Base-by-base conservation (phyloP, 2,797 vertebrate species). In the Crocidura indochinensis region DNA sequence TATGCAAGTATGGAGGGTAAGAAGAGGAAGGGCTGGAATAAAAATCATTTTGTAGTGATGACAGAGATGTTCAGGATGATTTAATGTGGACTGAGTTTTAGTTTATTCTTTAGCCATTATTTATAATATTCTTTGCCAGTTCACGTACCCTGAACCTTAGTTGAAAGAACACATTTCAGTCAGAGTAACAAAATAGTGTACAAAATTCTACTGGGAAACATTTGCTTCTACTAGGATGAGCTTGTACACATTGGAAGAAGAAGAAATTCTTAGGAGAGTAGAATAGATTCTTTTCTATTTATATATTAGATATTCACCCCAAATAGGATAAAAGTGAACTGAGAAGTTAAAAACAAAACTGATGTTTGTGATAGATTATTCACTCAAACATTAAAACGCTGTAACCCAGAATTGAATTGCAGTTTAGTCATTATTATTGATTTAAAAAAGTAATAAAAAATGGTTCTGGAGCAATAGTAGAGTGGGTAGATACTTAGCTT, bases 71-170 rank as follows among this genome's bases (percentile, higher is more conserved):
- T 98, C 97, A 97, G 96, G 95, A 96, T 98, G 97, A 98, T 98
- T 98, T 98, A 98, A 96, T 98, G 97, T 95, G 96, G 97, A 98
- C 98, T 98, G 98, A 98, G 98, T 98, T 98, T 97, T 97, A 97
- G 97, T 98, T 98, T 97, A 97, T 97, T 98, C 96, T 97, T 96
- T 95, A 97, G 97, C 97, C 96, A 97, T 97, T 98, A 98, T 98
- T 98, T 98, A 97, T 98, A 98, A 98, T 97, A 97, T 97, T 97
- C 97, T 98, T 98, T 98, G 97, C 97, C 97, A 98, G 98, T 97
- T 98, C 97, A 95, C 98, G 97, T 98, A 98, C 97, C 97, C 97
- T 96, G 97, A 97, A 97, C 97, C 96, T 97, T 98, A 98, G 98
- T 98, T 98, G 97, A 96, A 95, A 97, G 96, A 97, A 98, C 97